Percentiles rank a stretch among this genome's conserved stretches.
These are phyloP conservation scores for Bubo blakistoni DNA, from an alignment of 2,113 vertebrate genomes.

Conservation along the genomic window DNA sequence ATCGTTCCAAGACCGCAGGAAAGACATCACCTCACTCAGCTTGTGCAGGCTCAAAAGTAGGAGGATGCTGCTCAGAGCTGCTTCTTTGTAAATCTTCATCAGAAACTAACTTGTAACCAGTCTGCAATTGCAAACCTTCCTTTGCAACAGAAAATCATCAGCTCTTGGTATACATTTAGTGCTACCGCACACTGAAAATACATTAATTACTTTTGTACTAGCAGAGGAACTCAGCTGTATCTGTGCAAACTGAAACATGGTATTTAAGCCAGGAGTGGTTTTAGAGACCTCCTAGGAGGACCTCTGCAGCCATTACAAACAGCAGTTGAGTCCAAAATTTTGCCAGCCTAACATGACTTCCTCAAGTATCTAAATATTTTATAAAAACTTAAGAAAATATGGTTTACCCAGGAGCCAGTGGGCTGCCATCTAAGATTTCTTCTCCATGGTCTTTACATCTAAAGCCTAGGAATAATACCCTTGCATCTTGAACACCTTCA, in stretches of 20 bases:
- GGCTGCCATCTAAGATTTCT: neutral
- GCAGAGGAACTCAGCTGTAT: neutral
- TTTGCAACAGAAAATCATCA: neutral
- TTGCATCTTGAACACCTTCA: neutral
- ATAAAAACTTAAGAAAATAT: neutral
- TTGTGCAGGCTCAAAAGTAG: rapidly evolving
- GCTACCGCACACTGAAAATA: neutral
- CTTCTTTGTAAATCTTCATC: neutral
- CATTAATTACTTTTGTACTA: neutral
- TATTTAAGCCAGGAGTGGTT: neutral
- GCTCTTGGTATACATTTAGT: neutral
- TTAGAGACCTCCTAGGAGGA: neutral
- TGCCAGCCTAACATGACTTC: neutral
- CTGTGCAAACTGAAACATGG: neutral
- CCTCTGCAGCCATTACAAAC: neutral
- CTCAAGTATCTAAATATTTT: neutral
- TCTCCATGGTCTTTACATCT: neutral
- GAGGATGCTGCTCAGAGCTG: neutral
- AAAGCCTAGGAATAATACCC: neutral
- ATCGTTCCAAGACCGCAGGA: neutral
- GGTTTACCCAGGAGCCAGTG: neutral
- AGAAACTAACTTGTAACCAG: neutral
- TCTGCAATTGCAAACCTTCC: neutral
- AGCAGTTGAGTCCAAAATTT: neutral
- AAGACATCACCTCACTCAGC: neutral